A percentile compares a stretch with the other conserved stretches of the same genome.
Conservation (phyloP, 2,888 invertebrate genomes). For the Uloborus plumipes region DNA sequence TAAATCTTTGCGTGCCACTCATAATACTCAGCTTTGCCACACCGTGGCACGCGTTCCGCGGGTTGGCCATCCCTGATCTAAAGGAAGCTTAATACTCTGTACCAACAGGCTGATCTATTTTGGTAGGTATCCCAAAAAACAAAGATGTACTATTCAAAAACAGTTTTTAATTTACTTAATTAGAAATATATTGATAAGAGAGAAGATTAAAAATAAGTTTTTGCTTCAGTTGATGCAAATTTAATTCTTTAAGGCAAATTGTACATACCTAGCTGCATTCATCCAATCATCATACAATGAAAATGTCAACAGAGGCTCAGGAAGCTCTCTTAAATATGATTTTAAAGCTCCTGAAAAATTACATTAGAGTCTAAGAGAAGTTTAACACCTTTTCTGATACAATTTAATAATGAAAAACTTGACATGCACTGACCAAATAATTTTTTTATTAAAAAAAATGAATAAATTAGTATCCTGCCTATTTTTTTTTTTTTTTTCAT, state of each 20-base stretch:
- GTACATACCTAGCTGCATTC: conserved; percentile 70
- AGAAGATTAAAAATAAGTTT: background rate
- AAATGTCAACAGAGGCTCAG: conserved; percentile 90
- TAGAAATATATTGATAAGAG: background rate
- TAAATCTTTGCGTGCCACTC: no score
- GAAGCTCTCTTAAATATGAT: conserved; percentile 90
- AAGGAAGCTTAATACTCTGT: no score
- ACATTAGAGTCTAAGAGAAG: background rate
- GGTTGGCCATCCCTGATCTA: no score
- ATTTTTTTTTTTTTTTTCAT: no score
- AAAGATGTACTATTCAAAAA: background rate
- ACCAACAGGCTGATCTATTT: no score
- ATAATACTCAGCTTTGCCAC: no score
- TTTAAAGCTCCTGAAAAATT: conserved; percentile 80
- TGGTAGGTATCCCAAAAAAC: no score
- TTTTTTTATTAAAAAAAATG: no score
- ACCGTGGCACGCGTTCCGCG: no score
- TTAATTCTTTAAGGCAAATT: background rate
- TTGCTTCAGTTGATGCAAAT: background rate
- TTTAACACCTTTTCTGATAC: background rate
- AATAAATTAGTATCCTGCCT: no score
- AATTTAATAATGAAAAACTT: no score
- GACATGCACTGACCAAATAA: no score
- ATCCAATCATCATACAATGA: conserved; percentile 88
- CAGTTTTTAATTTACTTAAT: background rate